Evolutionary conservation across 2,797 vertebrate species (phyloP).

Genomic region (Gambelia wislizenii): DNA sequence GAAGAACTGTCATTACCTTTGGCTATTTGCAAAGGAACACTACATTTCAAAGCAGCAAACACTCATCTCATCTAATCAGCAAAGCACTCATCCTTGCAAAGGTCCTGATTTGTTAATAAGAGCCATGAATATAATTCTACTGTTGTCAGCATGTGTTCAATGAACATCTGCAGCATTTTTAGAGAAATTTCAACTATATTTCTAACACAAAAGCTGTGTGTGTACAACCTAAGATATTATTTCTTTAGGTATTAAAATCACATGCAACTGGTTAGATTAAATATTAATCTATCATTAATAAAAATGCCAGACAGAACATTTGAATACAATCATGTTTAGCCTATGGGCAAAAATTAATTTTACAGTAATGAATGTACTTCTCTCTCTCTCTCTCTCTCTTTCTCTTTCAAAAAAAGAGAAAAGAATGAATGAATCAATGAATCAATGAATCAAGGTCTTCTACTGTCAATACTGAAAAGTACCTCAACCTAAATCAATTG

Average conservation of each 20-base stretch:
- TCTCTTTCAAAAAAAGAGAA: no score
- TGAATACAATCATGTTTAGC: not conserved
- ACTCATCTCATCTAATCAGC: constrained; percentile 20
- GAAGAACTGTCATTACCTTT: constrained; percentile 9
- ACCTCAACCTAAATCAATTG: not conserved
- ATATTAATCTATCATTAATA: not conserved
- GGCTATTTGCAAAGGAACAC: constrained; percentile 1
- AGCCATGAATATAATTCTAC: constrained; percentile 1
- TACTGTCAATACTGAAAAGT: not conserved
- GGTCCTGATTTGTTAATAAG: constrained; percentile 2
- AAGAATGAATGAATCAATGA: no score
- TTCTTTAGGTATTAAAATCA: not conserved
- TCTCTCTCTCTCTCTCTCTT: not conserved
- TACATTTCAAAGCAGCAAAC: constrained; percentile 7
- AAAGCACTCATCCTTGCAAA: constrained; percentile 19
- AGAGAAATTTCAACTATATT: not conserved
- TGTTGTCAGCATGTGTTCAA: not conserved
- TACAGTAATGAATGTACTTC: not conserved
- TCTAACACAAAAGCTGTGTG: no score
- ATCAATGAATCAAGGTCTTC: no score
- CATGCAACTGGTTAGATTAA: not conserved
- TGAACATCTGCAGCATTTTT: not conserved
- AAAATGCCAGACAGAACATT: not conserved
- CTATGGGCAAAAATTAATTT: not conserved
- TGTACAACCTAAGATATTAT: not conserved